Conservation (phyloP, 2,888 invertebrate species). For the Oscheius myriophilus region DNA sequence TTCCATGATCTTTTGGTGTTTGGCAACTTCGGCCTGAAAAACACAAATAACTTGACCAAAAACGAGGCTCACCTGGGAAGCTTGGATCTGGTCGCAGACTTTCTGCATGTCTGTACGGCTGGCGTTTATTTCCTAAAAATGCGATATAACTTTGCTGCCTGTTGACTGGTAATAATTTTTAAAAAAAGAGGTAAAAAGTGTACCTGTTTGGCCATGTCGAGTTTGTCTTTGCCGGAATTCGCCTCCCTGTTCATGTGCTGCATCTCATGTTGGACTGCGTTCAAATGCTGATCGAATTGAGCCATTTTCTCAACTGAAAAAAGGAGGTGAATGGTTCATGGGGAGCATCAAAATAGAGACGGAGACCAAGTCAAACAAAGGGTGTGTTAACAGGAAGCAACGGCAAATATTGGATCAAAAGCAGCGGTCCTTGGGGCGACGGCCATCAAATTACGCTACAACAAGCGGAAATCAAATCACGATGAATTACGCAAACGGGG, state of each 20-base stretch:
- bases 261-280: slow-evolving; percentile 15
- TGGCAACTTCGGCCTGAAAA: slow-evolving; percentile 9
- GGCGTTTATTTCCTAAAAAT: slow-evolving; percentile 13
- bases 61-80: not conserved
- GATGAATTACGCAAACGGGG: no score
- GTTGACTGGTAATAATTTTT: not conserved
- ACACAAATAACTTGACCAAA: not conserved
- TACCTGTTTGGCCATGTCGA: slow-evolving; percentile 24
- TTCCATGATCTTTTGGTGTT: slow-evolving; percentile 18
- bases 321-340: not conserved
- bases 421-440: slow-evolving; percentile 16
- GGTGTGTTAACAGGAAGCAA: slow-evolving; percentile 20
- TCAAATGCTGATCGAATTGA: slow-evolving; percentile 9
- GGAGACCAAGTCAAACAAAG: not conserved
- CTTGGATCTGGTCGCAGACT: slow-evolving; percentile 14
- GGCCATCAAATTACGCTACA: not conserved
- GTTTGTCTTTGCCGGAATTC: slow-evolving; percentile 19
- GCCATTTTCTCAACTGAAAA: slow-evolving; percentile 11
- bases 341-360: not conserved
- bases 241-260: not conserved
- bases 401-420: slow-evolving; percentile 23
- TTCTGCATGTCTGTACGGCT: slow-evolving; percentile 5
- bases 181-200: not conserved
- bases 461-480: no score
- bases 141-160: not conserved